Base-by-base conservation (phyloP, 2,113 vertebrate species). In the Malurus alboscapulatus region DNA sequence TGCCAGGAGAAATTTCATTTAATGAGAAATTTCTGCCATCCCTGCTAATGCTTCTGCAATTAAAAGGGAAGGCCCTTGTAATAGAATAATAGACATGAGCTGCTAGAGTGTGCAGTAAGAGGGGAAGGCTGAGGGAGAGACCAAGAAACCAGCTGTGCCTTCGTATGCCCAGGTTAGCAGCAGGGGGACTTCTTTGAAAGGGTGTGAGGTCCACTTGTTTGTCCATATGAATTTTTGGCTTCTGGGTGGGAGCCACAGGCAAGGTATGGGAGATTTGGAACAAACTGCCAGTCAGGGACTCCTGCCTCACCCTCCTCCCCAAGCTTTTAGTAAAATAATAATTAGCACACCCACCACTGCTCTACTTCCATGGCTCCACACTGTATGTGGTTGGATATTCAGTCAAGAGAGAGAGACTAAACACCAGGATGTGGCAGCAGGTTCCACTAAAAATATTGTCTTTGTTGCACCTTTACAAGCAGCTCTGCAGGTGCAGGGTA, bases 331-430 rank as follows among this genome's bases (percentile, higher is more conserved):
- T 58, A 22, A 66, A 76, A 47, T 47, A 34, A 32, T 45, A 24
- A 32, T 66, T 84, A 58, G 51, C 13, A 67, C 2, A 1, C 24
- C 11, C 44, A 27, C 16, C 29, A 63, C 57, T 75, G 19, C 40
- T 92, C 15, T 86, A 13, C 24, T 65, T 67, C 12, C 0, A 0
- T 63, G 22, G 32, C 22, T 88, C 12, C 10, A 26, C 20, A 9
- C 27, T 24, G 4, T 65, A 32, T 9, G 9, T 54, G 30, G 17
- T 15, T 86, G 45, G 21, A 14, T 83, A 47, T 57, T 80, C 34
- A 27, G 27, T 20, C 21, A 73, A 73, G 27, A 2, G 2, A n/a
- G n/a, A 73, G 65, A 36, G 36, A 44, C 50, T 53, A 66, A 90
- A 29, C 40, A 45, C 29, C 55, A 42, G 78, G 53, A 17, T 59